Conservation (phyloP, 2,888 invertebrate genomes). For the Leucania comma region DNA sequence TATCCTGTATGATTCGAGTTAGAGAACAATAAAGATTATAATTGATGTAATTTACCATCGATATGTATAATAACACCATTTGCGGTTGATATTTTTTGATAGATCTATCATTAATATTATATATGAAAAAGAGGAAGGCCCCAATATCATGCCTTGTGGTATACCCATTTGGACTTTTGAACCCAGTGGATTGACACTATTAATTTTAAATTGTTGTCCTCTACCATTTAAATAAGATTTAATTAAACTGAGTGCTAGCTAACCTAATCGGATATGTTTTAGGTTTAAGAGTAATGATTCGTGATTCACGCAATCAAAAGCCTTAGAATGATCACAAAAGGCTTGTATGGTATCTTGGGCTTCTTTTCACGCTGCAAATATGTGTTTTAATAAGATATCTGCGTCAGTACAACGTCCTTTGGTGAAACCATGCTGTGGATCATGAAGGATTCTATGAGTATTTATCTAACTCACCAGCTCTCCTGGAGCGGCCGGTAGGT, state of each 20-base stretch:
- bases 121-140: neutral
- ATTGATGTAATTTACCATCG: neutral
- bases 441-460: neutral
- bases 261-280: neutral
- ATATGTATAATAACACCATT: neutral
- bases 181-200: neutral
- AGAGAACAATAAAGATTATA: neutral
- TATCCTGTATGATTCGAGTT: neutral
- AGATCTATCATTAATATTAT: neutral
- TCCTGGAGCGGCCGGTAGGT: slow-evolving; percentile 97
- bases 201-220: neutral
- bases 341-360: too few relatives aligned
- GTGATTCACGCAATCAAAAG: neutral
- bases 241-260: neutral
- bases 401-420: neutral
- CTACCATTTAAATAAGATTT: neutral
- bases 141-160: neutral
- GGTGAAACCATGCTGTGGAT: neutral
- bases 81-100: neutral
- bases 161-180: neutral
- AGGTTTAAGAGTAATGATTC: neutral
- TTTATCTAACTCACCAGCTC: slow-evolving; percentile 89
- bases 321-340: neutral
- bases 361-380: neutral
- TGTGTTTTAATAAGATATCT: too few relatives aligned